Evolutionary conservation across 2,113 vertebrate species (phyloP).

Genomic region (Eptatretus burgeri): DNA sequence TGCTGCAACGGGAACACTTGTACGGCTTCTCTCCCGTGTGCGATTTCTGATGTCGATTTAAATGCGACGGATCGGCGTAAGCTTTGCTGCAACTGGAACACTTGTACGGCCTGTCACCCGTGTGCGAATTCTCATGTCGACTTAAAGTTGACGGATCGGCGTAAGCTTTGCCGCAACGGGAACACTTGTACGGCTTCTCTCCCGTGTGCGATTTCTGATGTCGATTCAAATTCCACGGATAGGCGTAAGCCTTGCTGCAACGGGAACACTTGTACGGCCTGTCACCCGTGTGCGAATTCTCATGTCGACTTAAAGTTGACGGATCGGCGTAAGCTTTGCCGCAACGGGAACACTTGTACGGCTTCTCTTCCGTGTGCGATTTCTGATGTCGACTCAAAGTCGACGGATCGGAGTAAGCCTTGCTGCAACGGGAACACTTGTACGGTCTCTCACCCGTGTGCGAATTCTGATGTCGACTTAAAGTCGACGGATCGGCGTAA

Average conservation of each 20-base stretch:
- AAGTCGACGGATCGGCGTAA: not conserved
- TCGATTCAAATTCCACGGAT: slow-evolving; percentile 3
- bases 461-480: not conserved
- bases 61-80: not conserved
- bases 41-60: not conserved
- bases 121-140: not conserved
- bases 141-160: not conserved
- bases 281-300: slow-evolving; percentile 13
- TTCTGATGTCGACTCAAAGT: not conserved
- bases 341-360: not conserved
- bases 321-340: not conserved
- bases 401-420: not conserved
- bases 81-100: not conserved
- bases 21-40: slow-evolving; percentile 1
- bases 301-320: slow-evolving; percentile 7
- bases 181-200: not conserved
- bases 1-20: not conserved
- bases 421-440: not conserved
- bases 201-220: not conserved
- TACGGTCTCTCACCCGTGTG: not conserved
- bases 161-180: not conserved
- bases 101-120: not conserved
- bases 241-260: slow-evolving; percentile 20
- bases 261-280: slow-evolving; percentile 33
- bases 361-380: not conserved